phyloP scores from a whole-genome alignment of 2,797 vertebrate species.

The Phaenicophaeus curvirostris region DNA sequence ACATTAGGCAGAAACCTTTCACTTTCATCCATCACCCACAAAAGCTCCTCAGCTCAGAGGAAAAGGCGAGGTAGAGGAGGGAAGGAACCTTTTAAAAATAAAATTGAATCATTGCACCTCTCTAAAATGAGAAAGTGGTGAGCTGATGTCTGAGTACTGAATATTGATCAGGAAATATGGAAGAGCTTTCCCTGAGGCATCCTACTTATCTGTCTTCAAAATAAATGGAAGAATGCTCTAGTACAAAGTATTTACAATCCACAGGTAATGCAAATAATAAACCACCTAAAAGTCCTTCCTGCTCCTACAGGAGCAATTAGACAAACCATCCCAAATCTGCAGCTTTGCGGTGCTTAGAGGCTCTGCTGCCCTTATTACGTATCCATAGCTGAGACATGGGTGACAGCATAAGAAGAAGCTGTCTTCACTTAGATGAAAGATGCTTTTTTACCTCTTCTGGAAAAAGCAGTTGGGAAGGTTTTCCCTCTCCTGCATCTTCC shows the following conservation, averaged over 20 bases:
- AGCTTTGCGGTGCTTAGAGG: background rate
- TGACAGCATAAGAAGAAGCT: background rate
- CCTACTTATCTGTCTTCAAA: constrained; percentile 54
- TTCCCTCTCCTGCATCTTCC: background rate
- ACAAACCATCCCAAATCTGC: background rate
- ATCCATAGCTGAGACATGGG: background rate
- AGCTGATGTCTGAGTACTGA: constrained; percentile 61
- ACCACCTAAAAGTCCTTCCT: background rate
- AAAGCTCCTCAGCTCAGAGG: constrained; percentile 29
- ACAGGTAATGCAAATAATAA: constrained; percentile 41
- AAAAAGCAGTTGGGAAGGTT: background rate
- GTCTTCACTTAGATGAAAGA: background rate
- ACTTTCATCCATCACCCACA: constrained; percentile 58
- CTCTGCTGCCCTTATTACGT: background rate
- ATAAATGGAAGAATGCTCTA: constrained; percentile 57
- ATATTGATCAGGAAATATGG: constrained; percentile 70
- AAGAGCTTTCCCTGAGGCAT: constrained; percentile 64
- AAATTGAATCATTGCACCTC: constrained; percentile 66
- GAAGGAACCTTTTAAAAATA: constrained; percentile 38
- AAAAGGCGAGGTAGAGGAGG: background rate
- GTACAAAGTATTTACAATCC: constrained; percentile 47
- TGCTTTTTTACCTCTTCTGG: background rate
- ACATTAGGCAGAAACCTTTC: constrained; percentile 17
- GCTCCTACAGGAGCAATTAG: background rate
- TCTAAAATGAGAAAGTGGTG: constrained; percentile 67